Evolutionary conservation across 2,888 invertebrate genomes (phyloP), one percentile per base, ranked within the genome.

Genomic region (Ditula angustiorana): DNA sequence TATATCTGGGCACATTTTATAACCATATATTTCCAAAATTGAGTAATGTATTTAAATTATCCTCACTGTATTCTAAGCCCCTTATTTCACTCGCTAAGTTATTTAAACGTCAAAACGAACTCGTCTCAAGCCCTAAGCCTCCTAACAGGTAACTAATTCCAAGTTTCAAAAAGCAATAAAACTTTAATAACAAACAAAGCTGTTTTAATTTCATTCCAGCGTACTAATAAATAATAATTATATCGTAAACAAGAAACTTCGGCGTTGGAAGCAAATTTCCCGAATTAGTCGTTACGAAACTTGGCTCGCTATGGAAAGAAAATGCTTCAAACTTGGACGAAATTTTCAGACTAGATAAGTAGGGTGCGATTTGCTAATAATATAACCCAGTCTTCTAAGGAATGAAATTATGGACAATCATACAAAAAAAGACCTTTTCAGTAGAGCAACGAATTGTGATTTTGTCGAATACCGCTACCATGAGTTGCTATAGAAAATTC

Each of bases 211-310:
- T 52, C 63, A 55, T 61, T 21, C 55, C 55, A 19, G 47, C 55
- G 55, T 77, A 81, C 72, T 79, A 80, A 86, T 86, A 82, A 85
- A 85, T 85, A 83, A 83, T 81, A 81, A 84, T 82, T 86, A 83
- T 72, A 77, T 76, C 77, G 74, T 73, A 71, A 71, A 66, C 69
- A 70, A 66, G 63, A 77, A 74, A 85, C 76, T 78, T 81, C 71
- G 65, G 72, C 74, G 77, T 74, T 21, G 21, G 16, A 24, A 69
- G 68, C 66, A 66, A 79, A 79, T 77, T 80, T 79, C 75, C 66
- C 68, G 74, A 79, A 77, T 81, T 79, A 77, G 73, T 68, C 53
- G 41, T n/a, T 33, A 26, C 19, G 24, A 24, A 56, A 57, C 19
- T 56, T 56, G 62, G 68, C 67, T 64, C 70, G 61, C 61, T 67